Base-by-base conservation (phyloP, 2,113 vertebrate genomes). In the Dromaius novaehollandiae region DNA sequence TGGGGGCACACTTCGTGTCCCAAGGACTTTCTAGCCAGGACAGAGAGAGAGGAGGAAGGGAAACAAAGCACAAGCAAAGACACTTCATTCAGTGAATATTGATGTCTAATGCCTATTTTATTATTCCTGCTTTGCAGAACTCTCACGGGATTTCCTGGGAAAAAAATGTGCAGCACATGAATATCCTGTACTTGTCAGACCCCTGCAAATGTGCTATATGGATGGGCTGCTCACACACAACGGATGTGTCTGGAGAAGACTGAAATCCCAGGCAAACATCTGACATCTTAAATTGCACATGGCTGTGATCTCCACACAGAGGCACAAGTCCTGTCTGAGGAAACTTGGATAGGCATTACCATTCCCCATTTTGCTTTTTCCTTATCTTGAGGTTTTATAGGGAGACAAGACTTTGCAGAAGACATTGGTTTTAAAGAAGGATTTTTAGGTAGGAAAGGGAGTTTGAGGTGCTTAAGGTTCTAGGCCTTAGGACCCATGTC, bases 51-150 rank as follows among this genome's bases (percentile, higher is more conserved):
- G 42, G 8, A 88, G 66, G 38, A 64, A 92, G 70, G 42, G 81
- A 86, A 81, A 75, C 38, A 40, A 84, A 90, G 74, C 69, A 69
- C 77, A 89, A 70, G 25, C n/a, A 84, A 61, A 91, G 44, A 58
- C 74, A 82, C 88, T 75, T 83, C 0, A 0, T 88, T 83, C 92
- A 53, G 81, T 21, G 86, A 96, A 73, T 78, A 82, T 65, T 64
- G 93, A 88, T 65, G 86, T 58, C 63, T 90, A 74, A 78, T 89
- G 69, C 36, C 93, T 65, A 93, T 95, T 96, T 94, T 90, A 95
- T 96, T 94, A 88, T 78, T 96, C 95, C 95, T 12, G 0, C 65
- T 86, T 86, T 95, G 90, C 93, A 90, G 61, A 77, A 89, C 76
- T 79, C 84, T 92, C 87, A 79, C 8, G 87, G 91, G 87, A 91